A percentile compares a stretch with the other conserved stretches of the same genome.
Conservation (phyloP, 2,797 vertebrate genomes). For the Adrianichthys oophorus region DNA sequence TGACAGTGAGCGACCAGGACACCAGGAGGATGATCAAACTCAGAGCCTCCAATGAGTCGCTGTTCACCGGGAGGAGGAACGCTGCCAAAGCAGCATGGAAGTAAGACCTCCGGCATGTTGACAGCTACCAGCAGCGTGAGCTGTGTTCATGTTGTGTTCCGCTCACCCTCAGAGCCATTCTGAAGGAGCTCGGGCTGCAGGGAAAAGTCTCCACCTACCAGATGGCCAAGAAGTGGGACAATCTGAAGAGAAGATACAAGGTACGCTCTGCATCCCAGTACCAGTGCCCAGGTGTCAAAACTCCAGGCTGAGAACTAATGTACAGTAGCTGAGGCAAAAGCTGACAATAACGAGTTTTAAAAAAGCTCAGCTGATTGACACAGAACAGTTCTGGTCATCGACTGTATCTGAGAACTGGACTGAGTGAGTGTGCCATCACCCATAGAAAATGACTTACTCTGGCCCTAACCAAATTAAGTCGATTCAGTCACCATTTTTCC, state of each 20-base stretch:
- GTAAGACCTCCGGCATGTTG: slow-evolving; percentile 36
- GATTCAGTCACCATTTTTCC: too few relatives aligned
- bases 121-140: too few relatives aligned
- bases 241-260: slow-evolving; percentile 76
- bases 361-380: too few relatives aligned
- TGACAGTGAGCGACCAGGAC: slow-evolving; percentile 71
- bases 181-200: slow-evolving; percentile 68
- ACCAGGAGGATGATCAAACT: slow-evolving; percentile 70
- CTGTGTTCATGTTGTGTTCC: slow-evolving; percentile 3
- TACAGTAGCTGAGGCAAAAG: too few relatives aligned
- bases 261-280: slow-evolving; percentile 30
- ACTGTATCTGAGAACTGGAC: too few relatives aligned
- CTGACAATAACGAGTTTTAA: too few relatives aligned
- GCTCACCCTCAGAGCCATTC: slow-evolving; percentile 59
- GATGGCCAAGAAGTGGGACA: slow-evolving; percentile 77
- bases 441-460: too few relatives aligned
- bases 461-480: too few relatives aligned
- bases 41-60: slow-evolving; percentile 62
- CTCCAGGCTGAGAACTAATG: too few relatives aligned
- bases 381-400: too few relatives aligned
- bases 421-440: too few relatives aligned
- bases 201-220: slow-evolving; percentile 73
- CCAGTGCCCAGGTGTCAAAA: too few relatives aligned
- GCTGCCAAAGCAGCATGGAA: slow-evolving; percentile 75
- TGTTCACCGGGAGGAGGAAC: slow-evolving; percentile 73